Evolutionary conservation across 35 echinoderm and acorn worm genomes (phyloP), one percentile per base, ranked within the genome.

Genomic region (Nesometra sesokonis): DNA sequence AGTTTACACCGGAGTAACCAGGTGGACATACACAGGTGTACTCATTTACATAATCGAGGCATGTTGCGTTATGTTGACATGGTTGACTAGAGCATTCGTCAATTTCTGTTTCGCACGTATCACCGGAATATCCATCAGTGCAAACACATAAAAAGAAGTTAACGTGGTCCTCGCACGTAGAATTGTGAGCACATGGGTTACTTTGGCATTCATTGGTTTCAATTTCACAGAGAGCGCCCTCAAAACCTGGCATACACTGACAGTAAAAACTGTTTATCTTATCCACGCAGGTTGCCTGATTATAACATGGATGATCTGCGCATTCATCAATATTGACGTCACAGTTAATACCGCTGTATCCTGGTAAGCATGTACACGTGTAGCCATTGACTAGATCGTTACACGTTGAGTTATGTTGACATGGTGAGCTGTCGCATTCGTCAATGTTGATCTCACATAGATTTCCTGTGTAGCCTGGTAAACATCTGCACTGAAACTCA

Each of bases 251-350:
- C 23, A 34, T 32, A 36, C 79, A 80, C 13, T 32, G 13, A 80
- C 79, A 80, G 3, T 36, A 1, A 80, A 32, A 80, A 17, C 35
- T 23, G 32, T 33, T 30, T 30, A 80, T 30, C 11, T 17, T 36
- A 27, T 80, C 79, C 32, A 34, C 35, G 23, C 79, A 80, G 11
- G 79, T 80, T 5, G 32, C 79, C 13, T 80, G 13, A 27, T 80
- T 80, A n/a, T 32, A 36, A 33, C 79, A 80, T 32, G 79, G 79
- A 7, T 33, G 5, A 34, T 13, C 13, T 80, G 32, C 32, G 32
- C 79, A 80, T 34, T 80, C 79, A 80, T 80, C 31, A 32, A 80
- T 80, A 23, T 80, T 80, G 17, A 80, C 35, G 7, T 83, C 81
- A 30, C 81, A 83, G 36, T 83, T 83, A 11, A 13, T 39, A 39